Conservation (phyloP, 2,113 vertebrate genomes). For the Gulo gulo region DNA sequence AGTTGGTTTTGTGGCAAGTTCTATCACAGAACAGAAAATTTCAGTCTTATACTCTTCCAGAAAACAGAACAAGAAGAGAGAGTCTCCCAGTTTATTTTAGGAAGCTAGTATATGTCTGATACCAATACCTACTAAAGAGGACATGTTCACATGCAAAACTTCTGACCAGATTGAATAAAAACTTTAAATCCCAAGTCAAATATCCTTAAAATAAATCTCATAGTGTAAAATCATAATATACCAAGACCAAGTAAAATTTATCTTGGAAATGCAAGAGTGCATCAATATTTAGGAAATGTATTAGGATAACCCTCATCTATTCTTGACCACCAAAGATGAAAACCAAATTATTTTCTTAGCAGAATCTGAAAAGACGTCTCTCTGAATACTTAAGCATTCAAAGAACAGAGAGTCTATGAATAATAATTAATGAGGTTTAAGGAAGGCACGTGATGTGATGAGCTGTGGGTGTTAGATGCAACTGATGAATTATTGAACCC, state of each 20-base stretch:
- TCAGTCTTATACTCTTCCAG: background rate
- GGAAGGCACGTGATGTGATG: background rate
- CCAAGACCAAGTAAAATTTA: background rate
- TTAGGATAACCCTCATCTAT: background rate
- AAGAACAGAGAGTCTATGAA: constrained; percentile 36
- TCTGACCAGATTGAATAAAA: background rate
- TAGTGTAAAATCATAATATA: background rate
- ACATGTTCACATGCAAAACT: background rate
- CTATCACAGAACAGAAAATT: background rate
- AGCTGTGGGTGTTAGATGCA: background rate
- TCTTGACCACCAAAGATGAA: background rate
- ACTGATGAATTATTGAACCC: background rate
- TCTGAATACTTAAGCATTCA: background rate
- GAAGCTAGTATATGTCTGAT: background rate
- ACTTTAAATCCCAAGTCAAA: constrained; percentile 13
- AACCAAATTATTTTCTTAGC: background rate
- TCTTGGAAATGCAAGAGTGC: background rate
- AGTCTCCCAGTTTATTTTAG: background rate
- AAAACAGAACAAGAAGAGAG: background rate
- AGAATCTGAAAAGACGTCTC: constrained; percentile 42
- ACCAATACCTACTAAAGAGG: background rate
- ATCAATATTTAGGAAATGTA: background rate
- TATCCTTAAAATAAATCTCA: background rate
- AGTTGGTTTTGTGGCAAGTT: background rate
- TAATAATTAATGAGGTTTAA: constrained; percentile 47